Evolutionary conservation across 2,113 vertebrate genomes (phyloP).

Genomic region (Ophthalmolycus amberensis): DNA sequence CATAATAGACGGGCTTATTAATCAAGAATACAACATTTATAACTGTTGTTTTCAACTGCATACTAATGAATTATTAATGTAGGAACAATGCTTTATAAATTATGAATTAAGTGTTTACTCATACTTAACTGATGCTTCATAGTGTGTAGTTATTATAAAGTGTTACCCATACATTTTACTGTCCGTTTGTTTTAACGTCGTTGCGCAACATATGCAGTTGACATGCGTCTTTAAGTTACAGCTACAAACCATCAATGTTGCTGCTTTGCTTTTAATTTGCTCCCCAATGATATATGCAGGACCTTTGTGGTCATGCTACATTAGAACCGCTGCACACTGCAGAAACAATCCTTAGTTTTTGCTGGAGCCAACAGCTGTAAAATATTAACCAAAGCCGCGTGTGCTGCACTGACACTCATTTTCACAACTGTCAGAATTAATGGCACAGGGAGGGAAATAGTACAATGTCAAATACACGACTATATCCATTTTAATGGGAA

Average conservation of each 20-base stretch:
- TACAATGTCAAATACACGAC: background rate
- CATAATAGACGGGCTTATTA: too few species aligned
- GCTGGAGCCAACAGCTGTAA: conserved; percentile 9
- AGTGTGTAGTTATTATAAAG: too few species aligned
- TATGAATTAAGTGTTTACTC: too few species aligned
- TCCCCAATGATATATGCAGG: background rate
- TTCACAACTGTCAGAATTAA: conserved; percentile 8
- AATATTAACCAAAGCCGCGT: conserved; percentile 17
- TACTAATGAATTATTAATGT: too few species aligned
- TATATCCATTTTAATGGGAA: background rate
- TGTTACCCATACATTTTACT: too few species aligned
- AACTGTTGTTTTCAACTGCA: too few species aligned
- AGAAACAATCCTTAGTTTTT: background rate
- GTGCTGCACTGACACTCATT: background rate
- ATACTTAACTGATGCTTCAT: too few species aligned
- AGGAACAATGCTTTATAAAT: too few species aligned
- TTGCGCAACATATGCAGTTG: background rate
- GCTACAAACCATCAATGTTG: background rate
- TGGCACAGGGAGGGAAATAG: background rate
- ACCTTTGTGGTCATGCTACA: background rate
- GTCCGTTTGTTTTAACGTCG: background rate
- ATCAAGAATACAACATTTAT: too few species aligned
- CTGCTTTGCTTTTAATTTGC: background rate
- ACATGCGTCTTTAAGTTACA: background rate
- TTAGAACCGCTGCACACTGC: conserved; percentile 2